These are phyloP conservation scores for Drosophila lini DNA, from an alignment of 1,140 invertebrate species.

Conservation along the genomic window DNA sequence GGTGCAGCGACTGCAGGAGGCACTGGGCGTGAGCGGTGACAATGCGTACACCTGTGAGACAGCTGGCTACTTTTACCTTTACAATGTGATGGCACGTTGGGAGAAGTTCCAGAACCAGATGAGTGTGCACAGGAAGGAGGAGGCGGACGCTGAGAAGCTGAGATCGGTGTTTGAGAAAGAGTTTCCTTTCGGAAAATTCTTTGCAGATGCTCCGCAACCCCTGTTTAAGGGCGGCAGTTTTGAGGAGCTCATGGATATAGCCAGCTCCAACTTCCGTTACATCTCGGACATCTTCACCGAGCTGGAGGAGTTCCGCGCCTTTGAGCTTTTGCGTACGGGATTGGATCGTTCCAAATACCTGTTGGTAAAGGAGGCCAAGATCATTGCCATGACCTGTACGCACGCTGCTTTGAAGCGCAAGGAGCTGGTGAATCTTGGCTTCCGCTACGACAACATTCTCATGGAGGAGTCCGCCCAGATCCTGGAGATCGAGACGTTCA, in stretches of 20 bases:
- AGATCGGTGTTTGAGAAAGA: constrained; percentile 86
- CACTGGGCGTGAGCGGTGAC: constrained; percentile 92
- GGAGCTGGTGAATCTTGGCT: constrained; percentile 97
- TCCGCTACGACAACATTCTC: constrained; percentile 99
- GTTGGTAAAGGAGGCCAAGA: constrained; percentile 99
- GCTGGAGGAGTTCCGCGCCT: constrained; percentile 98
- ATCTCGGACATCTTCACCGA: constrained; percentile 98
- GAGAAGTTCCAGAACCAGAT: constrained; percentile 90
- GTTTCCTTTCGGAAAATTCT: constrained; percentile 97
- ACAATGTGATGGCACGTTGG: constrained; percentile 92
- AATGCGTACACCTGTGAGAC: constrained; percentile 99
- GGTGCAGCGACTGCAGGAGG: constrained; percentile 95
- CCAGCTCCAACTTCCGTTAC: constrained; percentile 96
- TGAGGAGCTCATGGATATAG: constrained; percentile 95
- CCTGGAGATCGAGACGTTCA: constrained; percentile 99
- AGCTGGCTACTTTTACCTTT: constrained; percentile 96
- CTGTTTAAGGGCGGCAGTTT: constrained; percentile 93
- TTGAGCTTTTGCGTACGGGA: constrained; percentile 97
- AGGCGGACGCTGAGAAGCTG: constrained; percentile 43
- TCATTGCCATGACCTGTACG: constrained; percentile 99
- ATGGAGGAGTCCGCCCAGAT: constrained; percentile 99
- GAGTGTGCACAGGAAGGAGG: constrained; percentile 18
- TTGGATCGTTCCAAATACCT: constrained; percentile 98
- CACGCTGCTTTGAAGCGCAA: constrained; percentile 98
- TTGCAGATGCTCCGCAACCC: constrained; percentile 96